These are phyloP conservation scores for Smittia aterrima DNA, from an alignment of 2,888 invertebrate genomes.

Conservation along the genomic window DNA sequence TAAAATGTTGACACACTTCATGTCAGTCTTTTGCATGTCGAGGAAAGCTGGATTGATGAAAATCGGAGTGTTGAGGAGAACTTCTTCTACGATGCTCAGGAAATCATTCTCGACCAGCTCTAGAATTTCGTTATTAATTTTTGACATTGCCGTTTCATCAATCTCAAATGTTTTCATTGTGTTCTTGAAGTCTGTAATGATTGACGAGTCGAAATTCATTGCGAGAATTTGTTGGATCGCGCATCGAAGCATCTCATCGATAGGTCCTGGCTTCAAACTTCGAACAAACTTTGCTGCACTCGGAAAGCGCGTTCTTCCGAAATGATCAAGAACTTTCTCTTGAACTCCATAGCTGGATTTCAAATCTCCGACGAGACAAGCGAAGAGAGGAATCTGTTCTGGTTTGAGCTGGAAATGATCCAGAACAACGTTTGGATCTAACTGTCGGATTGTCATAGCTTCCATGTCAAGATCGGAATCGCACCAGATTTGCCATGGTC, in stretches of 20 bases:
- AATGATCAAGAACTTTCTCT: neutral
- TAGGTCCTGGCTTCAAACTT: neutral
- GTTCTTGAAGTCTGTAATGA: neutral
- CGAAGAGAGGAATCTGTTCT: neutral
- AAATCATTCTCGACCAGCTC: neutral
- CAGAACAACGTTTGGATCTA: neutral
- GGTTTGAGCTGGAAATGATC: neutral
- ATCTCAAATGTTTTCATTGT: neutral
- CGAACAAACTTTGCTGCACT: neutral
- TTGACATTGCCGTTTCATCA: neutral
- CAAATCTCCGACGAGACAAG: neutral
- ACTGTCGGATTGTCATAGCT: neutral
- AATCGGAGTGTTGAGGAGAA: neutral
- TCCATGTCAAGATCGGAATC: neutral
- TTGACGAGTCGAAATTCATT: neutral
- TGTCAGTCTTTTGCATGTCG: neutral
- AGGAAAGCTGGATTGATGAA: neutral
- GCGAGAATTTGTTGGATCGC: neutral
- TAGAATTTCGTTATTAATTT: neutral
- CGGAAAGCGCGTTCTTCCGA: neutral
- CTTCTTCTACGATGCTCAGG: neutral
- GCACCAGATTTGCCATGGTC: conserved; percentile 9
- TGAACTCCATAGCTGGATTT: neutral
- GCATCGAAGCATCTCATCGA: neutral
- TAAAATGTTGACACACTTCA: neutral